Evolutionary conservation across 1,140 invertebrate genomes (phyloP).

Genomic region (Eciton burchellii): DNA sequence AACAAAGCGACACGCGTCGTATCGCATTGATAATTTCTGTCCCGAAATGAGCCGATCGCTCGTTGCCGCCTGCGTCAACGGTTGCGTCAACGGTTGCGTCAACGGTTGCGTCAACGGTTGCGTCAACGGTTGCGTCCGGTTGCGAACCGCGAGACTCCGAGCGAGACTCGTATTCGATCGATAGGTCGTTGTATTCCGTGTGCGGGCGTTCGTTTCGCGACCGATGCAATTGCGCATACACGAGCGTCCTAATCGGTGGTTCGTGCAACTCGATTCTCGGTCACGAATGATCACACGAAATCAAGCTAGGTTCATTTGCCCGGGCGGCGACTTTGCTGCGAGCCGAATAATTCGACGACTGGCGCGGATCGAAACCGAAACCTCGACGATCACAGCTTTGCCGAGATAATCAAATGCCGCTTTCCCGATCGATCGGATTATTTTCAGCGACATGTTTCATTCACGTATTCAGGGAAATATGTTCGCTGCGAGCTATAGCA

Average conservation of each 20-base stretch:
- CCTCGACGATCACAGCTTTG: constrained; percentile 36
- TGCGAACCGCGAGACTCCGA: constrained; percentile 49
- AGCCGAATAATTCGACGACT: constrained; percentile 57
- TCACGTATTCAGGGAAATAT: constrained; percentile 19
- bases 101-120: no score
- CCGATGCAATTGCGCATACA: constrained; percentile 61
- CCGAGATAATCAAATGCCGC: constrained; percentile 49
- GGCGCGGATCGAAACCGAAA: no score
- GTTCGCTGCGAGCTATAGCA: neutral
- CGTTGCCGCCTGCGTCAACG: no score
- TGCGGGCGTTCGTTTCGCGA: constrained; percentile 59
- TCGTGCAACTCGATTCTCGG: constrained; percentile 52
- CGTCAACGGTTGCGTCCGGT: no score
- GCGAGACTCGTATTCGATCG: constrained; percentile 56
- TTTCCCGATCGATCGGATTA: constrained; percentile 44
- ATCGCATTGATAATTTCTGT: constrained; percentile 36
- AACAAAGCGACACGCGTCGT: constrained; percentile 39
- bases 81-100: no score
- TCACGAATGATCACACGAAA: constrained; percentile 52
- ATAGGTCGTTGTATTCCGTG: constrained; percentile 63
- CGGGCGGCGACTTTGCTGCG: constrained; percentile 39
- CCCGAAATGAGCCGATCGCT: constrained; percentile 42
- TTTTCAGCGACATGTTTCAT: constrained; percentile 22
- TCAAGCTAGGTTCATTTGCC: constrained; percentile 55
- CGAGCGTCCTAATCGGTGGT: constrained; percentile 56